Conservation (phyloP, 64 coral and sea anemone genomes). For the Cladopsammia gracilis region DNA sequence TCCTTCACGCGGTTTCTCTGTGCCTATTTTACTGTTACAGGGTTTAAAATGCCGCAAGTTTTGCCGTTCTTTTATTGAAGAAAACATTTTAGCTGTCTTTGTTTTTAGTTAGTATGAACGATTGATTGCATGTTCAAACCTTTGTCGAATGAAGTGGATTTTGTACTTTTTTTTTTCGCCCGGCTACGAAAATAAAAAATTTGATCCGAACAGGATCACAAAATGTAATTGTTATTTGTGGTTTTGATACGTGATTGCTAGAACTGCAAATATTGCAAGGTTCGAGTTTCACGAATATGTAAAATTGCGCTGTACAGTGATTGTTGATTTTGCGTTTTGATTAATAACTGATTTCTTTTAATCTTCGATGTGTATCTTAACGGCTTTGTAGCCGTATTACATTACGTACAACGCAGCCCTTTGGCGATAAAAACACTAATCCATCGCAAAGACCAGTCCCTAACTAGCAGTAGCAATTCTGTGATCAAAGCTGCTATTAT, state of each 20-base stretch:
- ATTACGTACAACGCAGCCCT: constrained; percentile 2
- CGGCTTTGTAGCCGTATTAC: background rate
- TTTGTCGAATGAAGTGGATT: background rate
- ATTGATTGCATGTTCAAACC: background rate
- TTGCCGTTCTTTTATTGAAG: background rate
- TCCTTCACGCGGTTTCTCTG: background rate
- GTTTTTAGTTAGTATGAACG: background rate
- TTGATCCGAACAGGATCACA: background rate
- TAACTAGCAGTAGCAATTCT: background rate
- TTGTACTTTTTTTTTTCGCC: background rate
- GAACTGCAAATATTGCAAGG: constrained; percentile 3
- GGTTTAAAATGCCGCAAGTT: background rate
- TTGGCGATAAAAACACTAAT: constrained; percentile 11
- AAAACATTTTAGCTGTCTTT: background rate
- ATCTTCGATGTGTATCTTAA: constrained; percentile 41
- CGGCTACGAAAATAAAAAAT: background rate
- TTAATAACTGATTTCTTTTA: constrained; percentile 58
- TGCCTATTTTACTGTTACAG: background rate
- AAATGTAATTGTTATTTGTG: background rate
- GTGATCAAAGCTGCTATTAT: constrained; percentile 11
- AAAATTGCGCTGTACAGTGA: constrained; percentile 12
- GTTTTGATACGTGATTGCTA: constrained; percentile 9
- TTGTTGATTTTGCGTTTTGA: constrained; percentile 58
- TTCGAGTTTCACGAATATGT: constrained; percentile 49
- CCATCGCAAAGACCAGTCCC: background rate